Base-by-base conservation (phyloP, 2,797 vertebrate species). In the Salarias fasciatus region DNA sequence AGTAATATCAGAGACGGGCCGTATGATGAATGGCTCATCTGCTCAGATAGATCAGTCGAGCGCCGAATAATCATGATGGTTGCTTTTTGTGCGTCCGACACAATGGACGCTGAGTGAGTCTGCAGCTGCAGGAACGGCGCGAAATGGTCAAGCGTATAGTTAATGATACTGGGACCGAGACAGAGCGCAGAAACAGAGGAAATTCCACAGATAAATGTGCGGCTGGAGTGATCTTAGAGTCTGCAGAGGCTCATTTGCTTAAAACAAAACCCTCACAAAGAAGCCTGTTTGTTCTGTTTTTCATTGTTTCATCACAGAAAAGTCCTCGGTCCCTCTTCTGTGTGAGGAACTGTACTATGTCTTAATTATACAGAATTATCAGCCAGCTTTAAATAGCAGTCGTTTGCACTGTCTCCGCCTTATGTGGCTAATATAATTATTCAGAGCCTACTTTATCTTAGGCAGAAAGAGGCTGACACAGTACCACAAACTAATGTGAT, bases 391-490 rank as follows among this genome's bases (percentile, higher is more conserved):
- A 92, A 93, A 89, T 87, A 90, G 89, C 86, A 86, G 85, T 88
- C 85, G 62, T 92, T 91, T 92, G 85, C 79, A 81, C 86, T 78
- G 88, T 90, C 89, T 83, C 43, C 10, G 48, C 90, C 89, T 92
- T 83, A 80, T 83, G 84, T 92, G 88, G 80, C 92, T 95, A 96
- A 97, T 91, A 86, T 53, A 91, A 96, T 98, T 97, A 97, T 94
- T 90, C 69, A 79, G 89, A 86, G 88, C 55, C 89, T 95, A 95
- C 91, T 99, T 96, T 95, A 96, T 99, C 97, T 97, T 95, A 91
- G 93, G 94, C 93, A 95, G 81, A 93, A 97, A 96, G 92, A 93
- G 92, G 93, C 95, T 98, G 97, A 98, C 96, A 98, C 94, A 92
- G 93, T 93, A 93, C 93, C 89, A 91, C 90, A 93, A 94, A 91